Percentiles rank a stretch among this genome's conserved stretches.
Conservation (phyloP, 2,797 vertebrate species). For the Enteromius radiatus region DNA sequence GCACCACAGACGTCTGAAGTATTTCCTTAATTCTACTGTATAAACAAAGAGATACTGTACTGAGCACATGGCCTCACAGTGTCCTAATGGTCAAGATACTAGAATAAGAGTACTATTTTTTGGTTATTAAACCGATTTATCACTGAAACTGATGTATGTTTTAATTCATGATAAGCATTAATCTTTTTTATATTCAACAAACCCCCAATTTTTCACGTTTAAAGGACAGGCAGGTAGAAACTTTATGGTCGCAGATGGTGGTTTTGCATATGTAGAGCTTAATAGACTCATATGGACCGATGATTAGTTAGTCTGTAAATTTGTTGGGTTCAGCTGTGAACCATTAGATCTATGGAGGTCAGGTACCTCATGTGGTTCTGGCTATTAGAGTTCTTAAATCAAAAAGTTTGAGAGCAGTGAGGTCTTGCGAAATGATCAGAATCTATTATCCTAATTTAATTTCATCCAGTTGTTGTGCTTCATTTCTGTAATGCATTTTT, state of each 20-base stretch:
- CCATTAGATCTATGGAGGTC: slow-evolving; percentile 11
- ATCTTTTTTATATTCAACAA: slow-evolving; percentile 13
- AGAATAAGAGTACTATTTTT: background rate
- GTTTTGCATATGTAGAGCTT: slow-evolving; percentile 26
- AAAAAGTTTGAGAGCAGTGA: slow-evolving; percentile 24
- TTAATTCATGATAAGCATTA: slow-evolving; percentile 3
- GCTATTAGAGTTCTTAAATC: slow-evolving; percentile 36
- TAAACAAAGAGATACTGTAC: slow-evolving; percentile 7
- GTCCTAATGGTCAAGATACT: background rate
- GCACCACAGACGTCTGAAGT: background rate
- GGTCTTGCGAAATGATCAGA: slow-evolving; percentile 26
- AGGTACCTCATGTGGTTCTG: slow-evolving; percentile 13
- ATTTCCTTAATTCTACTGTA: background rate
- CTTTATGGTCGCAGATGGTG: slow-evolving; percentile 12
- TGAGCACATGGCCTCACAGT: background rate
- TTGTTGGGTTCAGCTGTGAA: slow-evolving; percentile 13
- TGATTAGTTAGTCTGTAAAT: slow-evolving; percentile 31
- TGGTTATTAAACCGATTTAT: background rate
- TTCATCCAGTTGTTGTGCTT: slow-evolving; percentile 42
- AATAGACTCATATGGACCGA: background rate
- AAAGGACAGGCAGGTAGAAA: background rate
- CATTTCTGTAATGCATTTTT: slow-evolving; percentile 33
- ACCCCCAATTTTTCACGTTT: background rate
- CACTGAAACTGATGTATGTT: background rate
- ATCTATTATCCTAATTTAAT: slow-evolving; percentile 50